phyloP scores from a whole-genome alignment of 1,140 invertebrate genomes.

The Bombyx mandarina region DNA sequence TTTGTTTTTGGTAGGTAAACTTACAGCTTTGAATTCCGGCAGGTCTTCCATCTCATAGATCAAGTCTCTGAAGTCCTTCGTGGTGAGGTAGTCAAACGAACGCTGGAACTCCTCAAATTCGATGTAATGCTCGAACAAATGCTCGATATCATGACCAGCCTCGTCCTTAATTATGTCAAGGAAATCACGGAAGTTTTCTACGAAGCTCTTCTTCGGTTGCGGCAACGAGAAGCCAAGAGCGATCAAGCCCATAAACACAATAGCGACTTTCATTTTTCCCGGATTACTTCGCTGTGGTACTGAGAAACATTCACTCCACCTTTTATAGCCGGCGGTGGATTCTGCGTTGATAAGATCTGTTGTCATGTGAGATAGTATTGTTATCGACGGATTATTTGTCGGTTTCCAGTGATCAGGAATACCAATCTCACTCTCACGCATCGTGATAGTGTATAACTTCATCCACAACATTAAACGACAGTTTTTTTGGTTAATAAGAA shows the following conservation, averaged over 20 bases:
- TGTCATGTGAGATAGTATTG: constrained; percentile 2
- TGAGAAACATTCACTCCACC: background rate
- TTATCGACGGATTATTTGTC: background rate
- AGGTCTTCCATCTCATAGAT: constrained; percentile 54
- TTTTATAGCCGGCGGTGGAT: constrained; percentile 2
- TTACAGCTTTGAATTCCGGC: constrained; percentile 54
- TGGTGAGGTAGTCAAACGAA: constrained; percentile 31
- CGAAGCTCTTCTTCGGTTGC: constrained; percentile 47
- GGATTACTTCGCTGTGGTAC: constrained; percentile 1
- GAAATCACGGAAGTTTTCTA: constrained; percentile 54
- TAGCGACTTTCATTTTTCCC: constrained; percentile 7
- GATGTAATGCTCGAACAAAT: constrained; percentile 29
- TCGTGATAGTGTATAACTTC: no score
- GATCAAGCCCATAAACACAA: constrained; percentile 31
- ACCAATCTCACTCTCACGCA: no score
- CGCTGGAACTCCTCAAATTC: constrained; percentile 43
- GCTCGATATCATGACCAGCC: constrained; percentile 22
- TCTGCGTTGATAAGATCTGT: background rate
- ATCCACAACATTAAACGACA: no score
- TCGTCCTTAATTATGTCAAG: constrained; percentile 34
- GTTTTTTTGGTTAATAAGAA: no score
- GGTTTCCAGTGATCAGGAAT: no score
- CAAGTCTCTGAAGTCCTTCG: constrained; percentile 37
- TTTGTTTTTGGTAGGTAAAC: constrained; percentile 11
- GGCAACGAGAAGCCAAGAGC: constrained; percentile 34